Percentiles rank a stretch among this genome's conserved stretches.
phyloP scores from a whole-genome alignment of 2,113 vertebrate genomes.

The Pelodiscus sinensis region DNA sequence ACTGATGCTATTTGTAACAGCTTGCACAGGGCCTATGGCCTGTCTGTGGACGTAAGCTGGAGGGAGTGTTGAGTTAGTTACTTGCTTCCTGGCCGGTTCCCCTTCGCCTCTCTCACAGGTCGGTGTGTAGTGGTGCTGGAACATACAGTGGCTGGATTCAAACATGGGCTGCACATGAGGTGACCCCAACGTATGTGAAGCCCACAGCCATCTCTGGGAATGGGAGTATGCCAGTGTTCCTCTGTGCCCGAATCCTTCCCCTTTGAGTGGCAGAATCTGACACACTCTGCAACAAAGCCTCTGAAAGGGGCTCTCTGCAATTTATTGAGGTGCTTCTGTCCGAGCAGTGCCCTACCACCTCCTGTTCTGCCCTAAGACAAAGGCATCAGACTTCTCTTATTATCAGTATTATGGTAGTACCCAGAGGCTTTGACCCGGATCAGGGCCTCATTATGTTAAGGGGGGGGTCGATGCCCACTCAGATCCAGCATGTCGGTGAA shows the following conservation, averaged over 20 bases:
- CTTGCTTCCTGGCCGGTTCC: not conserved
- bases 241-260: rapidly evolving
- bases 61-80: conserved; percentile 43
- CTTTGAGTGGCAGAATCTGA: not conserved
- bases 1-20: conserved; percentile 22
- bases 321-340: not conserved
- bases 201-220: not conserved
- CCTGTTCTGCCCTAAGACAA: not conserved
- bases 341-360: rapidly evolving
- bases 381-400: rapidly evolving
- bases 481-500: not conserved
- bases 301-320: not conserved
- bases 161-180: rapidly evolving
- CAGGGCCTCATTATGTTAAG: rapidly evolving
- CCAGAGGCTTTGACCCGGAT: rapidly evolving
- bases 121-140: not conserved
- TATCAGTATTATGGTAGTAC: not conserved
- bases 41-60: conserved; percentile 29
- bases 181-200: not conserved
- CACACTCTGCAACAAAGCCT: not conserved
- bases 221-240: not conserved
- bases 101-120: not conserved
- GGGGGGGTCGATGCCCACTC: not conserved
- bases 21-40: not conserved
- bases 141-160: conserved; percentile 21